Base-by-base conservation (phyloP, 2,888 invertebrate species). In the Folsomia manolachei region DNA sequence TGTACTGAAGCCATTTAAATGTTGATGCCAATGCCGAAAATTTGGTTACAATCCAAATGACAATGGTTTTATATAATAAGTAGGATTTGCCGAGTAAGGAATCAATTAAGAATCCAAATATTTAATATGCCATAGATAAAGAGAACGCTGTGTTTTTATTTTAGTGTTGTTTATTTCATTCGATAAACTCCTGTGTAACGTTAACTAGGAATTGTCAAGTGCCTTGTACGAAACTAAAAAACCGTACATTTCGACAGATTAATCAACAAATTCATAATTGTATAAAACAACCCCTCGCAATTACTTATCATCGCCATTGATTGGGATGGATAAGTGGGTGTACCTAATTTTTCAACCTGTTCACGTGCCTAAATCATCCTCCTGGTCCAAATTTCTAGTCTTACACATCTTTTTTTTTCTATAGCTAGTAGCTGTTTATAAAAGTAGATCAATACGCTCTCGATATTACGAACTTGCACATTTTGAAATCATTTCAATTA, bases 201-300 rank as follows among this genome's bases (percentile, higher is more conserved):
- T 51, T 18, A 51, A 14, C 21, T 56, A 56, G n/a, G 56, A 56
- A 56, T 56, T 56, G 56, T 56, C 56, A 56, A 56, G 56, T 56
- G 56, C 56, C 56, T 39, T 56, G 56, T 56, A 56, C 56, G 56
- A 56, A 56, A 56, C 56, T 51, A 51, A 56, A 56, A 56, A 56
- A 56, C 18, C 56, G 56, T 56, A 56, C 56, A 56, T 56, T 56
- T 56, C 7, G 21, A 56, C 56, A 56, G 56, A 14, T 14, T 56
- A 56, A 56, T 56, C 18, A 56, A 56, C 56, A 56, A 56, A 56
- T n/a, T n/a, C n/a, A n/a, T 39, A 39, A 39, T 39, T 39, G 39
- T 39, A 39, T 14, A 39, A 39, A 39, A 39, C 14, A 9, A 4
- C 39, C 39, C 14, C 39, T 9, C 39, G 39, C 39, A 39, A 39